phyloP scores from a whole-genome alignment of 2,113 vertebrate species.

The Paedocypris sp. region DNA sequence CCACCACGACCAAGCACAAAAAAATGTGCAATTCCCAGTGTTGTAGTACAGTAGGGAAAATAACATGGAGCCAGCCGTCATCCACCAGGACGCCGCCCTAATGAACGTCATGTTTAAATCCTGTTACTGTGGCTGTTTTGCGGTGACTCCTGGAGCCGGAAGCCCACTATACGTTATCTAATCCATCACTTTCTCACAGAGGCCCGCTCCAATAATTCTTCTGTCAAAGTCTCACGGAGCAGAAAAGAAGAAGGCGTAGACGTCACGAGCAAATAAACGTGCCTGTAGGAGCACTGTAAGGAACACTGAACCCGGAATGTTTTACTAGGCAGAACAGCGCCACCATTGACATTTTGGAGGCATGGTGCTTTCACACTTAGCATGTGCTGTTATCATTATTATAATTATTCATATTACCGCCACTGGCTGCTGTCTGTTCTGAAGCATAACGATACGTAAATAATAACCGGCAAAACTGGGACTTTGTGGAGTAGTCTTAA shows the following conservation, averaged over 20 bases:
- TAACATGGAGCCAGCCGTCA: slow-evolving; percentile 6
- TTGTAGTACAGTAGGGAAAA: background rate
- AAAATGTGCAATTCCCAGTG: no score
- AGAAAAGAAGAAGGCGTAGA: slow-evolving; percentile 26
- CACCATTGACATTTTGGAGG: background rate
- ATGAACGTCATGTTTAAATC: slow-evolving; percentile 44
- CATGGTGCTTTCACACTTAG: background rate
- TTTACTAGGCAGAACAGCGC: background rate
- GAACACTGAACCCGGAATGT: no score
- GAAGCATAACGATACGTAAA: background rate
- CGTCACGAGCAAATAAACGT: background rate
- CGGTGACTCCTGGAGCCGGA: slow-evolving; percentile 37
- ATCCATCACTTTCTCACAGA: slow-evolving; percentile 38
- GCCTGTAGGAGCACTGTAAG: no score
- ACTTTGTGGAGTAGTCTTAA: no score
- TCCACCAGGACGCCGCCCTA: slow-evolving; percentile 17
- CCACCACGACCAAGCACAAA: no score
- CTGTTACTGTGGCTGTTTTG: slow-evolving; percentile 47
- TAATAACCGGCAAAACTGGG: background rate
- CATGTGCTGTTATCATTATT: background rate
- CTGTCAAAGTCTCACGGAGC: slow-evolving; percentile 35
- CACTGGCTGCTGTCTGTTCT: background rate
- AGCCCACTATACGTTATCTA: slow-evolving; percentile 46
- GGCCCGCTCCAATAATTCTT: slow-evolving; percentile 34
- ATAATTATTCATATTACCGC: background rate